A percentile compares a stretch with the other conserved stretches of the same genome.
These are phyloP conservation scores for Lepeophtheirus salmonis DNA, from an alignment of 1,140 invertebrate genomes.

Conservation along the genomic window DNA sequence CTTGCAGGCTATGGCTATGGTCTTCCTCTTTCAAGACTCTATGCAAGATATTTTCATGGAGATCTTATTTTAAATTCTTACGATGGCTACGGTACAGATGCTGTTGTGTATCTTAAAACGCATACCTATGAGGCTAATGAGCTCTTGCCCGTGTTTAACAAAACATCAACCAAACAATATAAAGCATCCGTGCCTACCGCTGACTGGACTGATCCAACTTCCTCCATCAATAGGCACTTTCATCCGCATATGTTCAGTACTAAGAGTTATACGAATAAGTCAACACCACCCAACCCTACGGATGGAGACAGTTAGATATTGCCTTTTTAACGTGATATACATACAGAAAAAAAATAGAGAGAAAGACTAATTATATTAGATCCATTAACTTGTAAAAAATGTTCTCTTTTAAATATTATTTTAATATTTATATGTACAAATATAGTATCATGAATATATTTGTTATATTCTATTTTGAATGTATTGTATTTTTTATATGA, in stretches of 20 bases:
- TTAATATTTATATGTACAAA: no score
- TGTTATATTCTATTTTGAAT: no score
- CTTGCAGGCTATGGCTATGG: constrained; percentile 91
- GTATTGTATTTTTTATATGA: no score
- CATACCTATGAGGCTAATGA: constrained; percentile 87
- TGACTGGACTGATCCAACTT: constrained; percentile 44
- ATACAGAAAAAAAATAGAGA: no score
- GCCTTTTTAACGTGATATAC: no score
- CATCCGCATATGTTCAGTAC: constrained; percentile 4
- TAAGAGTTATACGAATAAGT: not conserved
- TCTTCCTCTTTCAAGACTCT: constrained; percentile 80
- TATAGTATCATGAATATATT: no score
- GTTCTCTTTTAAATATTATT: no score
- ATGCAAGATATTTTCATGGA: constrained; percentile 94
- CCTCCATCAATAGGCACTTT: constrained; percentile 8
- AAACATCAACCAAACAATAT: constrained; percentile 78
- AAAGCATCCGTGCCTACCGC: constrained; percentile 50
- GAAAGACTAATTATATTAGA: no score
- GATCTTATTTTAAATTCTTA: constrained; percentile 77
- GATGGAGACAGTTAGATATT: no score
- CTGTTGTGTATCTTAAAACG: constrained; percentile 88
- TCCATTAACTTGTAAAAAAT: no score
- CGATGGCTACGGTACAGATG: constrained; percentile 91
- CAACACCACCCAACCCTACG: no score
- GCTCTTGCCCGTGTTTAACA: constrained; percentile 85